Evolutionary conservation across 2,888 invertebrate genomes (phyloP), one percentile per base, ranked within the genome.

Genomic region (Archips crataeganus): DNA sequence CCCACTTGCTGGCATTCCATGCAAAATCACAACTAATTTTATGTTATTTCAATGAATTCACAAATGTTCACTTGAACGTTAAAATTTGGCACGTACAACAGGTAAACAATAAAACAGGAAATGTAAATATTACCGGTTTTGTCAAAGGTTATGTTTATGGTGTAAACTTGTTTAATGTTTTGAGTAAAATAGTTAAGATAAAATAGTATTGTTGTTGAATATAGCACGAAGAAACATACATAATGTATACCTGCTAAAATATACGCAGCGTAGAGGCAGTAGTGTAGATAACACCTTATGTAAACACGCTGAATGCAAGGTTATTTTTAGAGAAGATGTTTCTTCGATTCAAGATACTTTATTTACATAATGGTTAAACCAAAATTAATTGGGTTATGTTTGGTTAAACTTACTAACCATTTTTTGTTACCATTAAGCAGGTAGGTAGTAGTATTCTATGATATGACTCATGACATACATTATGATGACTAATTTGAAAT

Each of bases 1-100:
- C 69, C 62, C 74, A 74, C 79, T 82, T 82, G 81, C 82, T 81
- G 78, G 78, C 79, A 80, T 84, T 84, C 78, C 78, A 54, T 76
- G 42, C 66, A 62, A 67, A 74, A 78, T 65, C 66, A 73, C 47
- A 75, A 62, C 61, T 23, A 42, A 51, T 57, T 70, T 32, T 54
- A 60, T 70, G 51, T 71, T 74, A 70, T 70, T 70, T 23, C 15
- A 54, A 64, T 49, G 45, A 61, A 65, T 70, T 67, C 70, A 64
- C 69, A 69, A 66, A 74, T 74, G 47, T 45, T 59, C 61, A 69
- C 59, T 74, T 70, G 34, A 49, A 61, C 36, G 39, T 60, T 23
- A n/a, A 42, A 61, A 42, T 60, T 65, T 23, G 51, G 69, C 74
- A 70, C 66, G 74, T 66, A 71, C 62, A 61, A 49, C 59, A 65